These are phyloP conservation scores for Himalopsyche tibetana DNA, from an alignment of 2,888 invertebrate species.

Conservation along the genomic window DNA sequence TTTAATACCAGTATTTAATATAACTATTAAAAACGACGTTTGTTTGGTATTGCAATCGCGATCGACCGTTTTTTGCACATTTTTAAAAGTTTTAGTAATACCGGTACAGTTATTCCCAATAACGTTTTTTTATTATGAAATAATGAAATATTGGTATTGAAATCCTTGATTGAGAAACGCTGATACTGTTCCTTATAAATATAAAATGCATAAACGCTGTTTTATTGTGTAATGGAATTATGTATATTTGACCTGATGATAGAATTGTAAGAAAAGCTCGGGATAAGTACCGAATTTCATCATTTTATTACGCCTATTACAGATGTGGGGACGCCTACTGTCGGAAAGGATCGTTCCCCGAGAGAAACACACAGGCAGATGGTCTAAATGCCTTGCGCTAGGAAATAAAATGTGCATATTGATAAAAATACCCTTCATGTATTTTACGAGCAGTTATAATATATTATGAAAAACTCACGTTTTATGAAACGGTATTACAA, in stretches of 20 bases:
- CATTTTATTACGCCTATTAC: conserved; percentile 61
- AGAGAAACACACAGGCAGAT: conserved; percentile 55
- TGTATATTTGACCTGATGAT: conserved; percentile 63
- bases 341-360: conserved; percentile 22
- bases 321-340: conserved; percentile 44
- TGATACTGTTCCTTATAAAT: conserved; percentile 49
- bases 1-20: too few relatives aligned
- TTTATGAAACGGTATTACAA: conserved; percentile 57
- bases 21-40: too few relatives aligned
- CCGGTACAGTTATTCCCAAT: too few relatives aligned
- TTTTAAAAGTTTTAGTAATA: too few relatives aligned
- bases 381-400: conserved; percentile 49
- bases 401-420: conserved; percentile 59
- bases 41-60: too few relatives aligned
- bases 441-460: conserved; percentile 61
- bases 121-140: too few relatives aligned
- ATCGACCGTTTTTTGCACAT: too few relatives aligned
- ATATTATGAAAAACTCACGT: conserved; percentile 61
- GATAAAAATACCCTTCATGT: conserved; percentile 56
- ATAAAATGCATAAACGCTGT: conserved; percentile 58
- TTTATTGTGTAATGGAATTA: conserved; percentile 52
- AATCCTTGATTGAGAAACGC: neutral
- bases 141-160: too few relatives aligned
- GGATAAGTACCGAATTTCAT: conserved; percentile 51
- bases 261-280: conserved; percentile 51